phyloP scores from a whole-genome alignment of 2,797 vertebrate species.

The Onychomys arenicola region DNA sequence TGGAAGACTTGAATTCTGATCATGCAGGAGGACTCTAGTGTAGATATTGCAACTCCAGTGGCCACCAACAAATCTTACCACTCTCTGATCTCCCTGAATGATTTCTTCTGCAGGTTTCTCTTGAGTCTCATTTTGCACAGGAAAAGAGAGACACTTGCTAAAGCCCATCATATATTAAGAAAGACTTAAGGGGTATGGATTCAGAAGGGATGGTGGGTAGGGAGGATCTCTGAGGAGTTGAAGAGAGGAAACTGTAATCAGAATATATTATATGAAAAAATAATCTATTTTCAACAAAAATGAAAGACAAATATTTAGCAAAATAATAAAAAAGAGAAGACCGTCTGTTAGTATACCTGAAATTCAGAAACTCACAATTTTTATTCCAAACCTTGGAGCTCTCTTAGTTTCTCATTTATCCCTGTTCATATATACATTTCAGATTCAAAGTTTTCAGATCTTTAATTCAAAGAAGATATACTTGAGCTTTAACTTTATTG shows the following conservation, averaged over 20 bases:
- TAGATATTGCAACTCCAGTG: background rate
- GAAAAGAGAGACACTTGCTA: background rate
- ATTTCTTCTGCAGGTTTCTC: background rate
- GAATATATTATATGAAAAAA: background rate
- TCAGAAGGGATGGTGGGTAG: fast-evolving
- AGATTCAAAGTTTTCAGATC: background rate
- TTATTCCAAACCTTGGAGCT: background rate
- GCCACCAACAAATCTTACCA: background rate
- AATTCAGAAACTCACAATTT: background rate
- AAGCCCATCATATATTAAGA: background rate
- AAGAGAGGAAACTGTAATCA: background rate
- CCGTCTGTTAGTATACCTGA: background rate
- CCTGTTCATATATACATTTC: background rate
- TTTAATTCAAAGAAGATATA: background rate
- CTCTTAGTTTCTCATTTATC: background rate
- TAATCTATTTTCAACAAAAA: background rate
- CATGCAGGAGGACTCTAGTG: background rate
- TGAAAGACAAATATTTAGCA: background rate
- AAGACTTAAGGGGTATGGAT: background rate
- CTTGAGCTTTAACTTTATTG: background rate
- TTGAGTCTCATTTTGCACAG: background rate
- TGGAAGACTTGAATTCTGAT: background rate
- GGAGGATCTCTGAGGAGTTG: background rate
- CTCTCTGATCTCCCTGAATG: background rate
- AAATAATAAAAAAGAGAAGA: background rate